phyloP scores from a whole-genome alignment of 2,888 invertebrate species.

The Theretra japonica region DNA sequence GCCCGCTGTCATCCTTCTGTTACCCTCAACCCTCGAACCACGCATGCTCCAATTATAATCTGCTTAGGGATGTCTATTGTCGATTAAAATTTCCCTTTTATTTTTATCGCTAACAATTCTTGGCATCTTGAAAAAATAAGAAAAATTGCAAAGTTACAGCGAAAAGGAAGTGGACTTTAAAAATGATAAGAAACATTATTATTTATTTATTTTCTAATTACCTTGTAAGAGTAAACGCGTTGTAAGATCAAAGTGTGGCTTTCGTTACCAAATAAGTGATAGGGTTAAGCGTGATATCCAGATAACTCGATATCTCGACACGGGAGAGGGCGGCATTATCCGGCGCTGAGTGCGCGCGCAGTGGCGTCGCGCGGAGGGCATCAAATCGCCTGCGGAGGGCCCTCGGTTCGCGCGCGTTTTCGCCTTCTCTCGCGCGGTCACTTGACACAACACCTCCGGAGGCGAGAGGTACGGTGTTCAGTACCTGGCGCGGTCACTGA shows the following conservation, averaged over 20 bases:
- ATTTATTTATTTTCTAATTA: not conserved
- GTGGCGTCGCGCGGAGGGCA: conserved; percentile 78
- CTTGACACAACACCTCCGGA: conserved; percentile 69
- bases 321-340: conserved; percentile 81
- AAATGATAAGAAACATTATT: not conserved
- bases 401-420: conserved; percentile 75
- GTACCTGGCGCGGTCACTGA: conserved; percentile 71
- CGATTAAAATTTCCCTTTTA: conserved; percentile 61
- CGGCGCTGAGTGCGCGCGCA: conserved; percentile 78
- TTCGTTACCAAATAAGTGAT: conserved; percentile 62
- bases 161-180: not conserved
- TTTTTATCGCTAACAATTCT: conserved; percentile 22
- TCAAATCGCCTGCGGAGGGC: conserved; percentile 83
- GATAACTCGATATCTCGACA: conserved; percentile 82
- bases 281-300: conserved; percentile 69
- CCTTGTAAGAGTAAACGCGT: not conserved
- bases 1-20: conserved; percentile 53
- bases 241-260: conserved; percentile 48
- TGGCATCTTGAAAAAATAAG: not conserved
- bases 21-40: conserved; percentile 77
- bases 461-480: conserved; percentile 61
- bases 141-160: not conserved
- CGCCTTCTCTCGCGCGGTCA: conserved; percentile 64
- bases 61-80: conserved; percentile 81
- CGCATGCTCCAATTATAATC: conserved; percentile 85